A percentile compares a stretch with the other conserved stretches of the same genome.
These are phyloP conservation scores for Eulemur mongoz DNA, from an alignment of 2,797 vertebrate genomes.

Conservation along the genomic window DNA sequence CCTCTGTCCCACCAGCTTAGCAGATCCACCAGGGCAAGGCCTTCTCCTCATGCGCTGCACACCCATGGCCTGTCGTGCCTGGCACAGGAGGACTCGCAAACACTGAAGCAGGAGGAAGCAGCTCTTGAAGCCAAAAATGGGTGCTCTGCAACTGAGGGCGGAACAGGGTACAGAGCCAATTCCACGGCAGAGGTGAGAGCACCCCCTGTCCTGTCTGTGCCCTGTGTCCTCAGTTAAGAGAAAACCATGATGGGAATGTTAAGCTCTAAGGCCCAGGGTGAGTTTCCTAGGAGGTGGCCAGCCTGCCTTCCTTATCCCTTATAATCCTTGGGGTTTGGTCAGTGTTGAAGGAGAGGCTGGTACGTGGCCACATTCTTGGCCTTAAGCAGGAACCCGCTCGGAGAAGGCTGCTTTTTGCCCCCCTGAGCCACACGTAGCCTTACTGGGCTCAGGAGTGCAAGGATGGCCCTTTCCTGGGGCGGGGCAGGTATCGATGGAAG, in stretches of 20 bases:
- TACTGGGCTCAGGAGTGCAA: accelerated
- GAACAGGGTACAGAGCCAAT: background rate
- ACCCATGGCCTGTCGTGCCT: accelerated
- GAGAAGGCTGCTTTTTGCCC: background rate
- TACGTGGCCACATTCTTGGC: background rate
- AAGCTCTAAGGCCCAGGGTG: background rate
- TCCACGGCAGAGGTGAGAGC: background rate
- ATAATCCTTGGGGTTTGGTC: background rate
- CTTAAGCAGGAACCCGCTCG: background rate
- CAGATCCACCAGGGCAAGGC: accelerated
- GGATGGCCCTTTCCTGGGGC: background rate
- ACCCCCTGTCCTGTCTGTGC: background rate
- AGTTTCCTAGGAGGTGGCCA: background rate
- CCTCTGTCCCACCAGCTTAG: background rate
- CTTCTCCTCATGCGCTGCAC: accelerated
- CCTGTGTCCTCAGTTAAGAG: background rate
- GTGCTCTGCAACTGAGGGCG: accelerated
- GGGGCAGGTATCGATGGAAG: no score
- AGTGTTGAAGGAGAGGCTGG: background rate
- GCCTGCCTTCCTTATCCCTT: background rate
- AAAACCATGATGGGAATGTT: background rate
- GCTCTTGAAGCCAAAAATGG: no score
- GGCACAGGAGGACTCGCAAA: background rate
- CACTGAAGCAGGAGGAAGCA: background rate
- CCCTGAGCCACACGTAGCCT: accelerated